phyloP scores from a whole-genome alignment of 2,888 invertebrate genomes.

The Anorthoa munda region DNA sequence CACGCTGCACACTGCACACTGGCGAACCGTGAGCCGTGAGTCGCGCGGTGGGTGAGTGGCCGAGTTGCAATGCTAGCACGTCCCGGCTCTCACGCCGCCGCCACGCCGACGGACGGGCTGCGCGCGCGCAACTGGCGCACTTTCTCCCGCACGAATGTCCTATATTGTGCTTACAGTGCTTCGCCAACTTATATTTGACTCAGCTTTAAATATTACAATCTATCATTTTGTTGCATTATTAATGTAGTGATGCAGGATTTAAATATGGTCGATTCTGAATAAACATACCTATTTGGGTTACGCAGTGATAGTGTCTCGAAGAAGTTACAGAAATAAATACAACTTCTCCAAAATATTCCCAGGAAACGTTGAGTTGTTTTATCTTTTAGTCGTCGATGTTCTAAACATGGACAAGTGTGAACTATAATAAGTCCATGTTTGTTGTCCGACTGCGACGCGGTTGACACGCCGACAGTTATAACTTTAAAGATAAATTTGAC shows the following conservation, averaged over 20 bases:
- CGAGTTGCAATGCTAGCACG: conserved; percentile 74
- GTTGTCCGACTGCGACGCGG: conserved; percentile 77
- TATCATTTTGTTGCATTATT: background rate
- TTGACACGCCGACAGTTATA: conserved; percentile 80
- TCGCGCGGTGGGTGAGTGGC: conserved; percentile 61
- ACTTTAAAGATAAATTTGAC: conserved; percentile 77
- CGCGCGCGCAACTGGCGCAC: conserved; percentile 74
- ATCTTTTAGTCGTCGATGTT: conserved; percentile 73
- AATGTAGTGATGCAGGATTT: background rate
- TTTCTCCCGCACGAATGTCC: conserved; percentile 87
- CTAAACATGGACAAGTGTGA: conserved; percentile 77
- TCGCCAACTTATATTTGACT: conserved; percentile 72
- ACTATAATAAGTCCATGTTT: conserved; percentile 76
- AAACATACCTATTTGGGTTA: background rate
- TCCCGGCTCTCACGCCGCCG: conserved; percentile 81
- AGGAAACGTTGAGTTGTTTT: conserved; percentile 79
- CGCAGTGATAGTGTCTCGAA: no score
- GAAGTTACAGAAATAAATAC: conserved; percentile 29
- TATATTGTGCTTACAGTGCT: conserved; percentile 76
- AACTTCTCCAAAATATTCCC: conserved; percentile 73
- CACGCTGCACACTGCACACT: conserved; percentile 18
- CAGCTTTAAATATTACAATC: background rate
- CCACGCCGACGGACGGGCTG: conserved; percentile 63
- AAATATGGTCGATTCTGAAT: background rate
- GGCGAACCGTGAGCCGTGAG: conserved; percentile 23